Conservation (phyloP, 2,797 vertebrate genomes). For the Takifugu ocellatus region DNA sequence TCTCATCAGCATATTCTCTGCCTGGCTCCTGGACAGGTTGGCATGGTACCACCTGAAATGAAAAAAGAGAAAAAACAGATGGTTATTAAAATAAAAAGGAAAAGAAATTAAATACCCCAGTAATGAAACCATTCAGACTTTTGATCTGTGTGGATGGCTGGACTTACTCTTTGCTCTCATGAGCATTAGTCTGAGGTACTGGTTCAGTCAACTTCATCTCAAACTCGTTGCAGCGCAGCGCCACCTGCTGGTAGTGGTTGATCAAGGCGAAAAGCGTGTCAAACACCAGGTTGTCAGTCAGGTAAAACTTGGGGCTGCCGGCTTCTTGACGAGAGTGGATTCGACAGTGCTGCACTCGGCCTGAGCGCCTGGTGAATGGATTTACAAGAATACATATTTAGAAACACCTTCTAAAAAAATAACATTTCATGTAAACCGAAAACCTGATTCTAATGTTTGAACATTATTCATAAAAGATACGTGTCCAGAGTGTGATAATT, state of each 20-base stretch:
- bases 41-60: conserved; percentile 92
- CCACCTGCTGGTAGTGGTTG: conserved; percentile 97
- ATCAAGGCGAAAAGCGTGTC: conserved; percentile 96
- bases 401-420: too few relatives aligned
- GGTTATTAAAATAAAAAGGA: too few relatives aligned
- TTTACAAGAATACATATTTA: too few relatives aligned
- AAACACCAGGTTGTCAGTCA: conserved; percentile 98
- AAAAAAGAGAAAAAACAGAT: not conserved
- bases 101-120: too few relatives aligned
- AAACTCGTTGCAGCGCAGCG: conserved; percentile 96
- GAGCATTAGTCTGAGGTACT: conserved; percentile 96
- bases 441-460: not conserved
- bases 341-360: conserved; percentile 96
- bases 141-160: not conserved
- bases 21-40: conserved; percentile 88
- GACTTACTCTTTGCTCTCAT: conserved; percentile 98
- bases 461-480: not conserved
- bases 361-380: conserved; percentile 82
- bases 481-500: not conserved
- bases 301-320: conserved; percentile 95
- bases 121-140: too few relatives aligned
- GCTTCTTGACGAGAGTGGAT: conserved; percentile 98
- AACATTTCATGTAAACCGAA: too few relatives aligned
- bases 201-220: conserved; percentile 98
- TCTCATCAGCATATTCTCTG: conserved; percentile 98